Evolutionary conservation across 2,797 vertebrate species (phyloP).

Genomic region (Cottoperca gobio): DNA sequence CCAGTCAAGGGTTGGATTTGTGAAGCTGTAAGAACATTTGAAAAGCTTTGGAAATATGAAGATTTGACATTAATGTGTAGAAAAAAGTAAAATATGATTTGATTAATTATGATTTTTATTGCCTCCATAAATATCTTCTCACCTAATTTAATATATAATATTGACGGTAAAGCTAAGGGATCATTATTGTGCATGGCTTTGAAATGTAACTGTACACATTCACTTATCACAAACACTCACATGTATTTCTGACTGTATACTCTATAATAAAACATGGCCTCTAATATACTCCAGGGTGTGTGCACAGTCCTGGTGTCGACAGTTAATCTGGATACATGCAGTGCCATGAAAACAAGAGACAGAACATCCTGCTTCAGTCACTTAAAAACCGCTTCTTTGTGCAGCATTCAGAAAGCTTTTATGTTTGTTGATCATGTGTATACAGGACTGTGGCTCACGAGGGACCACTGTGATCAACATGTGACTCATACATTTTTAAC

Average conservation of each 20-base stretch:
- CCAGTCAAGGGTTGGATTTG: too few relatives aligned
- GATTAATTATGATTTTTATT: too few relatives aligned
- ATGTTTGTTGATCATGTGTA: slow-evolving; percentile 30
- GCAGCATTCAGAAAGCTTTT: neutral
- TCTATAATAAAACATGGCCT: neutral
- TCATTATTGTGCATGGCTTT: too few relatives aligned
- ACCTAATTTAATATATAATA: neutral
- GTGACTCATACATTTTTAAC: slow-evolving; percentile 57
- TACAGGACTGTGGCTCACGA: slow-evolving; percentile 40
- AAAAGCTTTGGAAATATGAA: neutral
- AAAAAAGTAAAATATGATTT: too few relatives aligned
- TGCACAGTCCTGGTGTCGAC: neutral
- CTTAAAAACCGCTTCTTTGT: slow-evolving; percentile 13
- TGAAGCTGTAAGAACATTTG: neutral
- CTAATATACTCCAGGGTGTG: neutral
- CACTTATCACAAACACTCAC: neutral
- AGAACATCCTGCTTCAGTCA: slow-evolving; percentile 7
- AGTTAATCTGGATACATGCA: neutral
- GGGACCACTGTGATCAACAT: slow-evolving; percentile 23
- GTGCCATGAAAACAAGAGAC: slow-evolving; percentile 23
- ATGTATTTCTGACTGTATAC: neutral
- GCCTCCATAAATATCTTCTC: neutral
- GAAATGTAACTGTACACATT: too few relatives aligned
- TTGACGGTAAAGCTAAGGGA: neutral
- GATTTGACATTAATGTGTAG: neutral